These are phyloP conservation scores for Antennarius maculatus DNA, from an alignment of 2,797 vertebrate species.

Conservation along the genomic window DNA sequence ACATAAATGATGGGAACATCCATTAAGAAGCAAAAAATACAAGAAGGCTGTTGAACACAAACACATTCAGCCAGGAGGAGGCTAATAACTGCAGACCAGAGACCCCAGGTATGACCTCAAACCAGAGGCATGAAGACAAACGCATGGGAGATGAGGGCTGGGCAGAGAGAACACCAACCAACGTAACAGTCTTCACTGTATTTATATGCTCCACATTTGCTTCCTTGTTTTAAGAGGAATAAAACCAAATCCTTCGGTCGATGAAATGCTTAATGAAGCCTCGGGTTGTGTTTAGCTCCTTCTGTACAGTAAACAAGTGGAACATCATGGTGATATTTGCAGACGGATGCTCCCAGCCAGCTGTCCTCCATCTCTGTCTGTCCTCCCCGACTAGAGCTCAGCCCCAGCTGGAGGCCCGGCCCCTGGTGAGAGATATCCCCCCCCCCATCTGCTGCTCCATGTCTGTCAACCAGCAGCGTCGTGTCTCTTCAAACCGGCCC, in stretches of 20 bases:
- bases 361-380: background rate
- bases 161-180: too few species aligned
- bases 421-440: conserved; percentile 40
- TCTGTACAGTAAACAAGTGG: conserved; percentile 5
- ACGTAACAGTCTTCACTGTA: too few species aligned
- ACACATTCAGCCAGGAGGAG: too few species aligned
- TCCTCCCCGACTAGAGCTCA: conserved; percentile 11
- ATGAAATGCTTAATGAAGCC: background rate
- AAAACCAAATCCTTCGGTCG: background rate
- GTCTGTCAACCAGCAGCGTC: conserved; percentile 55
- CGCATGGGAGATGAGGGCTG: too few species aligned
- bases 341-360: conserved; percentile 7
- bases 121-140: too few species aligned
- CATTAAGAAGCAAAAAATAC: too few species aligned
- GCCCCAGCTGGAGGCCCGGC: conserved; percentile 51
- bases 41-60: too few species aligned
- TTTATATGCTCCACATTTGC: too few species aligned
- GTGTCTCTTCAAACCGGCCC: conserved; percentile 54
- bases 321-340: background rate
- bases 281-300: background rate
- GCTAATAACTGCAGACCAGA: too few species aligned
- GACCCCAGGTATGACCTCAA: too few species aligned
- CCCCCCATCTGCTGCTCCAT: conserved; percentile 41
- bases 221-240: too few species aligned
- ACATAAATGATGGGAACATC: too few species aligned